Conservation (phyloP, 35 echinoderm and acorn worm species). For the Ophiothrix spiculata region DNA sequence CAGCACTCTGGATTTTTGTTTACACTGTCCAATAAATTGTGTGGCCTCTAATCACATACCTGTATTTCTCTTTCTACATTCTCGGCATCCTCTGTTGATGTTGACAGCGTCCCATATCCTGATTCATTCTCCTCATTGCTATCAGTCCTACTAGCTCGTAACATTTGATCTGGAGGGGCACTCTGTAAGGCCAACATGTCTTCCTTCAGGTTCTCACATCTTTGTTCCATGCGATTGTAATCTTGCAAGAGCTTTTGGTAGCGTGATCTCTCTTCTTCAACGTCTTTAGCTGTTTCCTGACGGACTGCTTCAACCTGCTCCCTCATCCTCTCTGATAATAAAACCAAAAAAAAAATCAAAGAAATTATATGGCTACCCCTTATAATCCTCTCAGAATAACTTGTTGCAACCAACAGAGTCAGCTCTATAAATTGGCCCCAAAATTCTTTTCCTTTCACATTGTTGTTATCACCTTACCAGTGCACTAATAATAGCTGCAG, state of each 20-base stretch:
- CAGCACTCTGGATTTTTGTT: too few relatives aligned
- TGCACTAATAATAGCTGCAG: too few relatives aligned
- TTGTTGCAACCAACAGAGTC: too few relatives aligned
- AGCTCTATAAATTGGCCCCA: too few relatives aligned
- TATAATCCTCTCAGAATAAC: too few relatives aligned
- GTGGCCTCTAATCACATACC: too few relatives aligned
- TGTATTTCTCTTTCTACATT: slow-evolving; percentile 70
- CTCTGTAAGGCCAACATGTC: slow-evolving; percentile 74
- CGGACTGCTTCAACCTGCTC: slow-evolving; percentile 28
- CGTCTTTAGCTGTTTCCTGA: slow-evolving; percentile 44
- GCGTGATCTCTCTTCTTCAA: slow-evolving; percentile 69
- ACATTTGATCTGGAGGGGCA: background rate
- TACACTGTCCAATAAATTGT: too few relatives aligned
- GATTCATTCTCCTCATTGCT: slow-evolving; percentile 86
- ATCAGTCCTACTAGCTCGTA: slow-evolving; percentile 55
- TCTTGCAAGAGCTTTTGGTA: slow-evolving; percentile 92
- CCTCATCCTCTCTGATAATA: slow-evolving; percentile 16
- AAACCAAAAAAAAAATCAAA: background rate
- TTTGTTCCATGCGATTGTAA: slow-evolving; percentile 78
- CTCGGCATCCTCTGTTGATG: slow-evolving; percentile 63
- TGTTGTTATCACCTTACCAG: too few relatives aligned
- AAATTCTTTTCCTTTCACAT: too few relatives aligned
- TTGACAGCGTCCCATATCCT: slow-evolving; percentile 83
- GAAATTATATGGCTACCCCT: too few relatives aligned
- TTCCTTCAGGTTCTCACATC: slow-evolving; percentile 87